Conservation (phyloP, 2,888 invertebrate genomes). For the Drosophila antonietae region DNA sequence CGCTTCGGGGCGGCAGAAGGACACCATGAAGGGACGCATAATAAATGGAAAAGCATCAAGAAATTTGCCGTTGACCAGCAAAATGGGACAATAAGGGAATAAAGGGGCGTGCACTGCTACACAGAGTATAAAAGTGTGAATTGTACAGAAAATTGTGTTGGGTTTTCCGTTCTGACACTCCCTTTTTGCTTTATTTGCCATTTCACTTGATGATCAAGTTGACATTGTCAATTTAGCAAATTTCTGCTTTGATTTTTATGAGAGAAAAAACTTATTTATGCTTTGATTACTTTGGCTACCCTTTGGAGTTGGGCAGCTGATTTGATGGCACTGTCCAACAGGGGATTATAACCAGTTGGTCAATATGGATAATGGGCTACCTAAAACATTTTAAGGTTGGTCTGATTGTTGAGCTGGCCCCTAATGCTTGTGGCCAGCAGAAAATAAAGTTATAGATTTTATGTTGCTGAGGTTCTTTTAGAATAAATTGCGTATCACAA, state of each 20-base stretch:
- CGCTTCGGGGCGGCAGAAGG: slow-evolving; percentile 15
- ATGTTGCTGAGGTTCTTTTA: background rate
- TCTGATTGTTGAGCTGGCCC: background rate
- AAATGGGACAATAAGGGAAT: slow-evolving; percentile 29
- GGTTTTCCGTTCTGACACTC: slow-evolving; percentile 59
- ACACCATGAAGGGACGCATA: slow-evolving; percentile 59
- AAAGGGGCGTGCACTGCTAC: slow-evolving; percentile 30
- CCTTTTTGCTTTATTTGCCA: slow-evolving; percentile 62
- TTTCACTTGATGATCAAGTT: slow-evolving; percentile 72
- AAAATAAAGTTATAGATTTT: background rate
- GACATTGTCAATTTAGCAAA: slow-evolving; percentile 70
- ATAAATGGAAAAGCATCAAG: slow-evolving; percentile 65
- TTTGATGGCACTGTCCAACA: slow-evolving; percentile 39
- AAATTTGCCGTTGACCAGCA: slow-evolving; percentile 38
- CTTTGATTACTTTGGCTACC: slow-evolving; percentile 61
- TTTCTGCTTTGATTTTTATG: slow-evolving; percentile 30
- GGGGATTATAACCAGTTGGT: slow-evolving; percentile 21
- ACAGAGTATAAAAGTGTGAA: slow-evolving; percentile 44
- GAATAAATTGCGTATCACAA: background rate
- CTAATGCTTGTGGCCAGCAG: background rate
- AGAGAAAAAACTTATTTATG: slow-evolving; percentile 13
- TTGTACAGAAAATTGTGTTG: slow-evolving; percentile 59
- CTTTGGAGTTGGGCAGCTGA: slow-evolving; percentile 48
- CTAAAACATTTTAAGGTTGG: slow-evolving; percentile 2
- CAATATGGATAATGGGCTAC: slow-evolving; percentile 7